A percentile compares a stretch with the other conserved stretches of the same genome.
phyloP scores from a whole-genome alignment of 1,140 invertebrate species.

The Batillaria attramentaria region DNA sequence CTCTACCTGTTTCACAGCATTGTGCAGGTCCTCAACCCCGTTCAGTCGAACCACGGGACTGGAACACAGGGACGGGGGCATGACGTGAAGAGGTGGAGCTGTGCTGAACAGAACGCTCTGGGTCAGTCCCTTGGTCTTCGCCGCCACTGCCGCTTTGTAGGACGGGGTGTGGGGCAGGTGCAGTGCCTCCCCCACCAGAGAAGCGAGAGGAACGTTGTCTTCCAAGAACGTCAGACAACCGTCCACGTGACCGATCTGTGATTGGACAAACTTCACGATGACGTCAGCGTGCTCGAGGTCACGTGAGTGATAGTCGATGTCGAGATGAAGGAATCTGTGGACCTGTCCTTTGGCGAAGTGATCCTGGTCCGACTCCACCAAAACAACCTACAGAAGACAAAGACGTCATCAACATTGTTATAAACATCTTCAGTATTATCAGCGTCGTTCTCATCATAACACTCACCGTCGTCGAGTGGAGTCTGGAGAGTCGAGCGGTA shows the following conservation, averaged over 20 bases:
- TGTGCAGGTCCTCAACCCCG: background rate
- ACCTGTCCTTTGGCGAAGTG: constrained; percentile 12
- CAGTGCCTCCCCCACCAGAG: constrained; percentile 4
- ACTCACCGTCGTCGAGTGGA: no score
- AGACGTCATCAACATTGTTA: no score
- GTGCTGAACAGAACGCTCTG: constrained; percentile 34
- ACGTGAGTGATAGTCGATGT: constrained; percentile 31
- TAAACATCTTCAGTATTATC: no score
- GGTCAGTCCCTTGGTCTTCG: constrained; percentile 51
- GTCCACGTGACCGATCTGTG: constrained; percentile 3
- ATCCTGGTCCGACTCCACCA: constrained; percentile 43
- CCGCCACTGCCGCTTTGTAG: constrained; percentile 39
- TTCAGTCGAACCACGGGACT: background rate
- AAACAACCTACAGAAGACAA: constrained; percentile 43
- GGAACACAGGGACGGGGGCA: constrained; percentile 7
- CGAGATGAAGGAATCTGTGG: constrained; percentile 27
- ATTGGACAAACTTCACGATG: constrained; percentile 18
- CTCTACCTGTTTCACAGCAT: background rate
- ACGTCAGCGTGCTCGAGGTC: constrained; percentile 31
- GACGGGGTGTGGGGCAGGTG: background rate
- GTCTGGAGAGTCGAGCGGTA: no score
- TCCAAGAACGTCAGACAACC: constrained; percentile 35
- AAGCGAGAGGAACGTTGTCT: constrained; percentile 24
- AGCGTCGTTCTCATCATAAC: no score
- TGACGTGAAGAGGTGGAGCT: constrained; percentile 49